Evolutionary conservation across 2,113 vertebrate genomes (phyloP).

Genomic region (Anhinga anhinga): DNA sequence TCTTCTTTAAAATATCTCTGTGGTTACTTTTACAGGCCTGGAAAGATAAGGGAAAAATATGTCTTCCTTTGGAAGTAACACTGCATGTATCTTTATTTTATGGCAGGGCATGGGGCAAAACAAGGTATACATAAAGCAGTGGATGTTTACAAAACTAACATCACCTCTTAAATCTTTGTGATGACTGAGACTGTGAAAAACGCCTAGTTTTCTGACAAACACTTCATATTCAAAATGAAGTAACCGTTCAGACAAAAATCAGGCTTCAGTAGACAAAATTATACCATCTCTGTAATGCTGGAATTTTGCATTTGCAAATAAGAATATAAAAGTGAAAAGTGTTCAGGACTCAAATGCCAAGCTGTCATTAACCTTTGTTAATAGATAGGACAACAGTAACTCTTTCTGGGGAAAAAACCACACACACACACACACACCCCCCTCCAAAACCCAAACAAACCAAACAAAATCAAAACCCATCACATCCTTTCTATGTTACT

Average conservation of each 20-base stretch:
- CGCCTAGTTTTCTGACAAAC: background rate
- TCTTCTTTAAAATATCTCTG: constrained; percentile 1
- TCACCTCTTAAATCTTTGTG: background rate
- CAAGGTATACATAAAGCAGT: background rate
- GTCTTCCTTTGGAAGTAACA: constrained; percentile 37
- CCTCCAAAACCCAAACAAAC: background rate
- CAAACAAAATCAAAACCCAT: background rate
- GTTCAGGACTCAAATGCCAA: background rate
- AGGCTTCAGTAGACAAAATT: background rate
- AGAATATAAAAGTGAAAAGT: background rate
- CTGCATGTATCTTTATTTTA: background rate
- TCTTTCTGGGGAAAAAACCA: background rate
- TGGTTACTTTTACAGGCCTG: background rate
- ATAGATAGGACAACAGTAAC: background rate
- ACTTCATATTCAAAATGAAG: background rate
- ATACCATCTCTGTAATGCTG: background rate
- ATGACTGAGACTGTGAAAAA: background rate
- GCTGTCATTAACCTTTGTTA: background rate
- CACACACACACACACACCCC: fast-evolving
- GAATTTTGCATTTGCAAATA: background rate
- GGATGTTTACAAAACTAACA: background rate
- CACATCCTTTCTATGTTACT: background rate
- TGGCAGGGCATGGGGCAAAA: background rate
- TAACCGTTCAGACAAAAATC: background rate
- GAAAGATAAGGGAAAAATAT: constrained; percentile 35